Evolutionary conservation across 2,888 invertebrate genomes (phyloP).

Genomic region (Argyra leucocephala): DNA sequence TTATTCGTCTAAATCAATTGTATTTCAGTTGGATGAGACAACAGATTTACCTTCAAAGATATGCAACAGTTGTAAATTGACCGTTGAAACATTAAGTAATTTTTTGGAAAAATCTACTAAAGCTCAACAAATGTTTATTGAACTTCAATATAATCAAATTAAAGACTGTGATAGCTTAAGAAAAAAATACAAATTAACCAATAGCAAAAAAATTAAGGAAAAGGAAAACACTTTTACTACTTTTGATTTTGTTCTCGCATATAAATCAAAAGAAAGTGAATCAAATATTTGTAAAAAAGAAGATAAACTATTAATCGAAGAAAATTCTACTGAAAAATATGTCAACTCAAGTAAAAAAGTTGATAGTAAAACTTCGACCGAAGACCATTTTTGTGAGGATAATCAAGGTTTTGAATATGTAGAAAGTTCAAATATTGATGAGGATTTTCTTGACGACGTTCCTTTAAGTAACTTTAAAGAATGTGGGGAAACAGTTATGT

Average conservation of each 20-base stretch:
- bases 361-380: too few relatives aligned
- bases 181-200: neutral
- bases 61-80: neutral
- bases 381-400: too few relatives aligned
- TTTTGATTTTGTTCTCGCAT: neutral
- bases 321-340: too few relatives aligned
- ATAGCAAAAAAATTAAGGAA: neutral
- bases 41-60: neutral
- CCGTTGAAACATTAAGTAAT: neutral
- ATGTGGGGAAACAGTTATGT: neutral
- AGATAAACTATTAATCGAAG: too few relatives aligned
- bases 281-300: too few relatives aligned
- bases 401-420: too few relatives aligned
- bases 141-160: neutral
- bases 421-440: too few relatives aligned
- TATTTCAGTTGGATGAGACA: neutral
- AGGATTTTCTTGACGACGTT: too few relatives aligned
- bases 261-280: too few relatives aligned
- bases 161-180: neutral
- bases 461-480: neutral
- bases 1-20: too few relatives aligned
- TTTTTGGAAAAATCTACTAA: neutral
- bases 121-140: neutral
- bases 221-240: neutral
- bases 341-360: too few relatives aligned